Conservation (phyloP, 2,113 vertebrate genomes). For the Seriola aureovittata region DNA sequence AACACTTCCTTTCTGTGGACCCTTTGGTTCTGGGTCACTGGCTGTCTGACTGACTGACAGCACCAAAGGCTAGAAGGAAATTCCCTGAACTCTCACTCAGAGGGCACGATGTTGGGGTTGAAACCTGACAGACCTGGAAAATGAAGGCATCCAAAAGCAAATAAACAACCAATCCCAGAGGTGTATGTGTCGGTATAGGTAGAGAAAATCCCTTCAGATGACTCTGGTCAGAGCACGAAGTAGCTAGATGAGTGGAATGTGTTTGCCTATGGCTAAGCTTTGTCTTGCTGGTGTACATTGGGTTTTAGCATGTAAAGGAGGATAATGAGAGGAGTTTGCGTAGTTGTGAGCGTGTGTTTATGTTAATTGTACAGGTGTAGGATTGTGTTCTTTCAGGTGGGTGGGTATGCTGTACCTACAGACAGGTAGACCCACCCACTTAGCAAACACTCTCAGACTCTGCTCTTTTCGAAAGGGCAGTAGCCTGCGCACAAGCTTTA, state of each 20-base stretch:
- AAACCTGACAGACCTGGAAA: constrained; percentile 44
- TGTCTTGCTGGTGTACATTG: constrained; percentile 65
- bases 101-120: constrained; percentile 32
- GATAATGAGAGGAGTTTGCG: constrained; percentile 64
- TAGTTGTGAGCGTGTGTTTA: constrained; percentile 59
- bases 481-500: constrained; percentile 66
- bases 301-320: constrained; percentile 59
- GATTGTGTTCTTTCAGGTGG: constrained; percentile 57
- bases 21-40: constrained; percentile 66
- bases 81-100: constrained; percentile 41
- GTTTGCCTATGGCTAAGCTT: constrained; percentile 64
- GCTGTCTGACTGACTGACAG: constrained; percentile 64
- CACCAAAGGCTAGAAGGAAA: constrained; percentile 38
- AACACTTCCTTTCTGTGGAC: constrained; percentile 66
- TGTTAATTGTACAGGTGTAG: constrained; percentile 61
- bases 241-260: constrained; percentile 56
- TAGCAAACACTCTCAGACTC: constrained; percentile 75
- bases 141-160: constrained; percentile 59
- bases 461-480: constrained; percentile 64
- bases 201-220: constrained; percentile 69
- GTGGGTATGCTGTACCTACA: constrained; percentile 51
- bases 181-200: constrained; percentile 32
- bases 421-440: constrained; percentile 74
- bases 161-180: constrained; percentile 60
- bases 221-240: constrained; percentile 66